A percentile compares a stretch with the other conserved stretches of the same genome.
phyloP scores from a whole-genome alignment of 2,797 vertebrate species.

The Eutrigla gurnardus region DNA sequence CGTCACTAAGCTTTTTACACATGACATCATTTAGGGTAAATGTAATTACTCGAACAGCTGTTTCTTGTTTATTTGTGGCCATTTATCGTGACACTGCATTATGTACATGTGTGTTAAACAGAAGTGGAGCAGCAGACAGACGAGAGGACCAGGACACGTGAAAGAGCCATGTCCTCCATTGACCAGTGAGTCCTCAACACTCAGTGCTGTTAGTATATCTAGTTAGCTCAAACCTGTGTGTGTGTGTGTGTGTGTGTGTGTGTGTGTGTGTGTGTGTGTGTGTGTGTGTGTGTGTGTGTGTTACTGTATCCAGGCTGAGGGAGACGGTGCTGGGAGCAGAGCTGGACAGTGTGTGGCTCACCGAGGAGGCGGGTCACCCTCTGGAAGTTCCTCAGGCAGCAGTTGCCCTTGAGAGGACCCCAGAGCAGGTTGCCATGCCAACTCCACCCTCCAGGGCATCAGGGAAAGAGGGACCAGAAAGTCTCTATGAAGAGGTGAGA shows the following conservation, averaged over 20 bases:
- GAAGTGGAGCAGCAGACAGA: constrained; percentile 50
- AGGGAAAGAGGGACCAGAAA: constrained; percentile 8
- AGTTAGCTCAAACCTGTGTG: neutral
- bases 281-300: constrained; percentile 4
- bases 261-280: neutral
- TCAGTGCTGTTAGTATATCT: neutral
- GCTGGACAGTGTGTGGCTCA: constrained; percentile 53
- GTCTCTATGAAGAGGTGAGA: constrained; percentile 49
- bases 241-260: neutral
- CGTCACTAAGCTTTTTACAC: neutral
- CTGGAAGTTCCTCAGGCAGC: constrained; percentile 23
- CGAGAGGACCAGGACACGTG: constrained; percentile 42
- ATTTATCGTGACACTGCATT: neutral
- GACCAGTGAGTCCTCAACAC: constrained; percentile 69
- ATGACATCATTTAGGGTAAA: neutral
- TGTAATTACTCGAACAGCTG: neutral
- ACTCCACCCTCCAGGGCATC: constrained; percentile 35
- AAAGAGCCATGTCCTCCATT: constrained; percentile 58
- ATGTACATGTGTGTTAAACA: constrained; percentile 42
- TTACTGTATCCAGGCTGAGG: constrained; percentile 67
- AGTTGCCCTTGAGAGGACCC: constrained; percentile 78
- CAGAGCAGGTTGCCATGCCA: constrained; percentile 61
- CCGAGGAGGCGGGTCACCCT: constrained; percentile 57
- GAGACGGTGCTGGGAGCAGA: constrained; percentile 53
- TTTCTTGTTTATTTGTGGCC: neutral